Base-by-base conservation (phyloP, 2,888 invertebrate genomes). In the Trissolcus brochymenae region DNA sequence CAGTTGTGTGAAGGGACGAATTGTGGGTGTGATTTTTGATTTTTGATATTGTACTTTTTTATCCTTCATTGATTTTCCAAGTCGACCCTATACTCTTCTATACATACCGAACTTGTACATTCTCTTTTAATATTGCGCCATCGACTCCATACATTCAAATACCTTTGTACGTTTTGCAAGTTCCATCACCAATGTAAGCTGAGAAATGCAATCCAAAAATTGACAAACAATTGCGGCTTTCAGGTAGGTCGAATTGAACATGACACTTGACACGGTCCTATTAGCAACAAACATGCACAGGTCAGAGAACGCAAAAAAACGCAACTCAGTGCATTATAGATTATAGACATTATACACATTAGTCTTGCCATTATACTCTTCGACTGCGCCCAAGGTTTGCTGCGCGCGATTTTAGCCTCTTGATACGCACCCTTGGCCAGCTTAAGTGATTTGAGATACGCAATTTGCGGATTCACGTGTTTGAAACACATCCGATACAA, bases 311-410 rank as follows among this genome's bases (percentile, higher is more conserved):
- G 61, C 62, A n/a, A 61, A 67, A 62, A 16, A n/a, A 65, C 61
- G 68, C 66, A 73, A 70, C 68, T 75, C 76, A 83, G 85, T 85
- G 86, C 84, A 84, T 84, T 81, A 84, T 79, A 86, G 85, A 88
- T 87, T 86, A 87, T 86, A 87, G 86, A 84, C 86, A 87, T 88
- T 87, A 87, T 84, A 82, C 83, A 84, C 87, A 87, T 88, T 87
- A 87, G 84, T 84, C 82, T 84, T 81, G 80, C 75, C 78, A 81
- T 80, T 82, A 81, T 54, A n/a, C n/a, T 54, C 53, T 54, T 76
- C 55, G 64, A 41, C 66, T 64, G 72, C 62, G 79, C 79, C 75
- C 65, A 61, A 75, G 77, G 77, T 75, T 61, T 67, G 59, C 43
- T 41, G 35, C 29, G 43, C 51, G 59, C 54, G 72, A 79, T 78